Percentiles rank a stretch among this genome's conserved stretches.
phyloP scores from a whole-genome alignment of 1,140 invertebrate species.

The Bombus confusus region DNA sequence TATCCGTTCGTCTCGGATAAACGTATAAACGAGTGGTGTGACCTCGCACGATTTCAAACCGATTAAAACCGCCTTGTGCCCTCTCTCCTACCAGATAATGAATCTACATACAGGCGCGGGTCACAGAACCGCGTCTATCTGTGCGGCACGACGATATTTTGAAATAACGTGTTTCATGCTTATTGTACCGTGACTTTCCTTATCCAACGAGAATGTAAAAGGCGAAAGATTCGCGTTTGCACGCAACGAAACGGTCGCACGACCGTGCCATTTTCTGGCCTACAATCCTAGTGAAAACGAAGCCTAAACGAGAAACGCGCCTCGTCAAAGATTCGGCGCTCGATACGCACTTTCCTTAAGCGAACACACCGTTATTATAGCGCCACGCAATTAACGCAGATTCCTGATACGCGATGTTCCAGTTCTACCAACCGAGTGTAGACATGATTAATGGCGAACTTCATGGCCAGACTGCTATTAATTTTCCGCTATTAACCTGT shows the following conservation, averaged over 20 bases:
- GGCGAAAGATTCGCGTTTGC: constrained; percentile 13
- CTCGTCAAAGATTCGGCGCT: constrained; percentile 11
- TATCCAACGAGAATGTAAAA: constrained; percentile 49
- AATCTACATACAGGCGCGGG: neutral
- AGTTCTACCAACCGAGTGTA: neutral
- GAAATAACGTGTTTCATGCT: constrained; percentile 50
- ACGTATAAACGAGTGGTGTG: neutral
- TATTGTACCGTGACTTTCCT: constrained; percentile 57
- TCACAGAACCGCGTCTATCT: neutral
- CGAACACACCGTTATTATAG: constrained; percentile 4
- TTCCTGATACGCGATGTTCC: neutral
- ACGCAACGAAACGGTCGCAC: neutral
- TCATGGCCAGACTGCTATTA: too few relatives aligned
- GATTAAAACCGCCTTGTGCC: constrained; percentile 24
- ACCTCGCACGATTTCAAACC: constrained; percentile 49
- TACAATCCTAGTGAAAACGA: constrained; percentile 53
- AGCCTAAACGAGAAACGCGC: constrained; percentile 35
- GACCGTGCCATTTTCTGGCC: constrained; percentile 30
- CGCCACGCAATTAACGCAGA: neutral
- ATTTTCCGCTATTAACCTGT: neutral
- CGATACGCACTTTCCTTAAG: neutral
- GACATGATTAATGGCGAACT: neutral
- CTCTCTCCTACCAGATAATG: neutral
- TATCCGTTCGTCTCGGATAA: neutral
- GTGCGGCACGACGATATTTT: constrained; percentile 31